Evolutionary conservation across 2,888 invertebrate species (phyloP).

Genomic region (Tipula helvola): DNA sequence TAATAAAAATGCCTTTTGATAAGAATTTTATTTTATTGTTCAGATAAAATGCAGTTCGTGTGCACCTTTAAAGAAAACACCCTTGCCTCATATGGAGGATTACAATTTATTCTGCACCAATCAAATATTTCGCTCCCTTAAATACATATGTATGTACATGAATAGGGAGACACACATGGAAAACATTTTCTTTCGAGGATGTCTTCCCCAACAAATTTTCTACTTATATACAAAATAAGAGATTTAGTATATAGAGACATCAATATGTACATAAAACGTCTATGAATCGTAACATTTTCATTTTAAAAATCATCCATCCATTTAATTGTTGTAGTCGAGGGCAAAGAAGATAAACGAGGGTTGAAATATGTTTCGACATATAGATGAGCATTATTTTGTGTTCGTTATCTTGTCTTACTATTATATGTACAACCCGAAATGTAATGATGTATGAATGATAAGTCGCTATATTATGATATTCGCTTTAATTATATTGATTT

Average conservation of each 20-base stretch:
- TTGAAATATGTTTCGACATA: constrained; percentile 16
- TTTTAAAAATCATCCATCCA: constrained; percentile 13
- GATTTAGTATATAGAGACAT: neutral
- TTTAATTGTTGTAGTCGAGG: constrained; percentile 15
- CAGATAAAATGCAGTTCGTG: neutral
- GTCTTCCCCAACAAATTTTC: neutral
- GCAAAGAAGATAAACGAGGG: constrained; percentile 19
- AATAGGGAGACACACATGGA: neutral
- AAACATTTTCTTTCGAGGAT: neutral
- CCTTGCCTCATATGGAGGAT: too few relatives aligned
- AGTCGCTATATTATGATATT: neutral
- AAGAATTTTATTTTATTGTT: neutral
- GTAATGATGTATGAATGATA: neutral
- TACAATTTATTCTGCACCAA: neutral
- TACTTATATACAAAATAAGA: neutral
- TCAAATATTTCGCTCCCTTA: neutral
- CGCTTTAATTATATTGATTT: neutral
- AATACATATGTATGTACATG: neutral
- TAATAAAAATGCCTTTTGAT: neutral
- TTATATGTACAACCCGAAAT: neutral
- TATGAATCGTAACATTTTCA: neutral
- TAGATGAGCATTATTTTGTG: neutral
- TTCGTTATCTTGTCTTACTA: neutral
- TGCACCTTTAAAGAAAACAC: neutral
- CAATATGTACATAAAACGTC: neutral